A percentile compares a stretch with the other conserved stretches of the same genome.
Evolutionary conservation across 2,113 vertebrate species (phyloP).

Genomic region (Bubo scandiacus): DNA sequence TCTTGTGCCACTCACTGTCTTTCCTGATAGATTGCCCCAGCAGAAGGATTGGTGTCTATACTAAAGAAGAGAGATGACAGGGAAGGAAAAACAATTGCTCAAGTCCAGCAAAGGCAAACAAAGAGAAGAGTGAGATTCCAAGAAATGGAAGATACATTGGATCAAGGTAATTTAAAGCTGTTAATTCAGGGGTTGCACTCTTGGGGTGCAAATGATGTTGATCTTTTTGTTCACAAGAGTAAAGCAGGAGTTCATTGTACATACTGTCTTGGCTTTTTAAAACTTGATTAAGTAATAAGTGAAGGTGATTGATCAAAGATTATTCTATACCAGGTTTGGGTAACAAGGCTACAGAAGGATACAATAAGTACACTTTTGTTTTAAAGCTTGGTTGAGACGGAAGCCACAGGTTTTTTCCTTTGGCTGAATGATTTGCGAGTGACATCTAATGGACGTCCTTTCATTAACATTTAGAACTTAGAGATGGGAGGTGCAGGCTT

Average conservation of each 20-base stretch:
- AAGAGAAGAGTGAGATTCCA: conserved; percentile 92
- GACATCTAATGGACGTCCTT: not conserved
- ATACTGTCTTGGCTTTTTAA: not conserved
- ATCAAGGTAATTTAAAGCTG: conserved; percentile 80
- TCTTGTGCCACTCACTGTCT: not conserved
- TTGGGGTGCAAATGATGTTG: not conserved
- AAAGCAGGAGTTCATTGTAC: not conserved
- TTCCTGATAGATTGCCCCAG: conserved; percentile 79
- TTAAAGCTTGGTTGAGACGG: not conserved
- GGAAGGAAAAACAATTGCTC: conserved; percentile 62
- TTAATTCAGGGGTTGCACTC: not conserved
- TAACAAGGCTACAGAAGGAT: not conserved
- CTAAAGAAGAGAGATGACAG: conserved; percentile 84
- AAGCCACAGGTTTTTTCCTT: not conserved
- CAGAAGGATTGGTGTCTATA: conserved; percentile 91
- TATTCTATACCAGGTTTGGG: not conserved
- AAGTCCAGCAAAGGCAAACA: conserved; percentile 72
- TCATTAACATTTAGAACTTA: not conserved
- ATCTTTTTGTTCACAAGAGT: not conserved
- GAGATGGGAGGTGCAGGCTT: not conserved
- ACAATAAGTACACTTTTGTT: not conserved
- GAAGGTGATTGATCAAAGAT: not conserved
- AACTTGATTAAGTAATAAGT: not conserved
- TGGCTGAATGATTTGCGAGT: not conserved
- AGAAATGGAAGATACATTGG: conserved; percentile 86